A percentile compares a stretch with the other conserved stretches of the same genome.
Evolutionary conservation across 2,113 vertebrate genomes (phyloP).

Genomic region (Alces alces): DNA sequence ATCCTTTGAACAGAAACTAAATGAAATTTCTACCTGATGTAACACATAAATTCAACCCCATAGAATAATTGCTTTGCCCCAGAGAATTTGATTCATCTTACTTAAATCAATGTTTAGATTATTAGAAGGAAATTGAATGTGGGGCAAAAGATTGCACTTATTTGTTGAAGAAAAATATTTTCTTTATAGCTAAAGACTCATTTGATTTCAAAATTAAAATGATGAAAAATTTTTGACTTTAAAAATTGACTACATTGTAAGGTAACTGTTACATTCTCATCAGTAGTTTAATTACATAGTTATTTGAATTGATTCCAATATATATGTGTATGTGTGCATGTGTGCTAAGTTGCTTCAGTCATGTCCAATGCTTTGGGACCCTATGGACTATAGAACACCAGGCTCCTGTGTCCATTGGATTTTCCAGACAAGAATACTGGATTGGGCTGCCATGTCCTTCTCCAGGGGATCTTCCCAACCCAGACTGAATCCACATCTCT

Average conservation of each 20-base stretch:
- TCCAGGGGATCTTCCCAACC: background rate
- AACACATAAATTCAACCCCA: background rate
- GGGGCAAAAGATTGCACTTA: background rate
- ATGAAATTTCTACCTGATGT: background rate
- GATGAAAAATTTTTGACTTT: background rate
- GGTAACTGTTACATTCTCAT: background rate
- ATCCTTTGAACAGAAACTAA: background rate
- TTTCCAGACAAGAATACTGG: background rate
- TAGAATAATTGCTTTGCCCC: background rate
- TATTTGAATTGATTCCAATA: background rate
- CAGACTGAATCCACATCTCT: accelerated
- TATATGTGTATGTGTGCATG: background rate
- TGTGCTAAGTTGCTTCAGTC: background rate
- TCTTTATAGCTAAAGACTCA: background rate
- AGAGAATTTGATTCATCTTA: background rate
- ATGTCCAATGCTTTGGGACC: background rate
- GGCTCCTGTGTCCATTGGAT: background rate
- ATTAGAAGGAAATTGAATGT: background rate
- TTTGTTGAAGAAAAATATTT: background rate
- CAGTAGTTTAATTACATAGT: background rate
- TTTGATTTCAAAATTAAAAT: background rate
- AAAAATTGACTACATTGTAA: background rate
- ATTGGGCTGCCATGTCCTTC: background rate
- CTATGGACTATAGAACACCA: background rate
- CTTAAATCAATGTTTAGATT: background rate